Evolutionary conservation across 2,113 vertebrate genomes (phyloP).

Genomic region (Dinomys branickii): DNA sequence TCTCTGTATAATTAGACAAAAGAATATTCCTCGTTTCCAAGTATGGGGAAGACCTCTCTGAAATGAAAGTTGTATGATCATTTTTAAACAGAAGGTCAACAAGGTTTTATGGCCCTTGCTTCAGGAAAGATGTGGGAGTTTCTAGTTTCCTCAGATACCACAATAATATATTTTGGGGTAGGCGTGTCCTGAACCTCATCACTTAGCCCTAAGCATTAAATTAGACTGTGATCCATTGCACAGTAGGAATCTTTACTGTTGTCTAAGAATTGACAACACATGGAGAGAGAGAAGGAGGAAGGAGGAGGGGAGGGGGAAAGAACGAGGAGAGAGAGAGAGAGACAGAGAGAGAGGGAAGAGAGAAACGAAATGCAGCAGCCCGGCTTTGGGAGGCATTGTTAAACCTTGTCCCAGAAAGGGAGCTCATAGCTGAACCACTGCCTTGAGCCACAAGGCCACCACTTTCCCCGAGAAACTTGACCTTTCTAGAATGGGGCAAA

Average conservation of each 20-base stretch:
- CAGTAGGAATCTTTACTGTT: not conserved
- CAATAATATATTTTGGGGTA: not conserved
- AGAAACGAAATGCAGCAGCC: not conserved
- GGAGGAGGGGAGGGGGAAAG: not conserved
- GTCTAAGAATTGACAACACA: not conserved
- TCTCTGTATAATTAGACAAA: not conserved
- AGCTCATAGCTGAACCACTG: not conserved
- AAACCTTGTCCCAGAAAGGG: not conserved
- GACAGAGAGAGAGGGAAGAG: not conserved
- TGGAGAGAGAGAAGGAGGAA: not conserved
- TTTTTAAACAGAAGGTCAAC: not conserved
- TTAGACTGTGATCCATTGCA: not conserved
- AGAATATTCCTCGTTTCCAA: not conserved
- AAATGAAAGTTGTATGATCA: not conserved
- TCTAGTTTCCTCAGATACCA: not conserved
- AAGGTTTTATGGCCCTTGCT: not conserved
- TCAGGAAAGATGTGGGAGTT: not conserved
- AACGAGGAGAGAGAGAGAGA: not conserved
- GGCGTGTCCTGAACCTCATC: not conserved
- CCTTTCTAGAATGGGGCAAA: not conserved
- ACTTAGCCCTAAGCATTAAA: conserved; percentile 14
- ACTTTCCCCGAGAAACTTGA: not conserved
- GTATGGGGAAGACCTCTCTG: not conserved
- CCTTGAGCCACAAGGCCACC: not conserved
- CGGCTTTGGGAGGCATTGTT: not conserved